These are phyloP conservation scores for Pogonocichla stellata DNA, from an alignment of 2,113 vertebrate species.

Conservation along the genomic window DNA sequence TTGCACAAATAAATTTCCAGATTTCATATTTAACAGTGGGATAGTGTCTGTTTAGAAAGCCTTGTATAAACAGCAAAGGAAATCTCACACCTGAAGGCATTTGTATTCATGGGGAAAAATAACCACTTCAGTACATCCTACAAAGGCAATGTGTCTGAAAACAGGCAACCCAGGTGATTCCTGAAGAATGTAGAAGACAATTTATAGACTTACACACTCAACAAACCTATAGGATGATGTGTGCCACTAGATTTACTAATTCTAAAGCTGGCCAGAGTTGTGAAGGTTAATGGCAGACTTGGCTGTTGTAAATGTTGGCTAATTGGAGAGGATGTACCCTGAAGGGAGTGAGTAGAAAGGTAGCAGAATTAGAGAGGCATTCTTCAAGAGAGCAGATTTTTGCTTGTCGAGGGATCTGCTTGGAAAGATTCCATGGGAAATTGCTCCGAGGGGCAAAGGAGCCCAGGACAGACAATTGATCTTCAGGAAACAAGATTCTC, in stretches of 20 bases:
- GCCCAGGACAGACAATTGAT: neutral
- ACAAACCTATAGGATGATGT: rapidly evolving
- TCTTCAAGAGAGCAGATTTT: neutral
- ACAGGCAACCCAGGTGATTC: neutral
- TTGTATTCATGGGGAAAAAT: neutral
- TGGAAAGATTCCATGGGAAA: neutral
- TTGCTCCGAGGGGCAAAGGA: neutral
- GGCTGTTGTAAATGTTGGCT: neutral
- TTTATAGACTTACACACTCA: neutral
- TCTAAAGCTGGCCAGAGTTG: neutral
- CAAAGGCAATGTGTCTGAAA: neutral
- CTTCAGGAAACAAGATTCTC: neutral
- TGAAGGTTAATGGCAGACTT: neutral
- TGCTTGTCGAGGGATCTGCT: neutral
- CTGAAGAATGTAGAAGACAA: neutral
- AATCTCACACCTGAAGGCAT: neutral
- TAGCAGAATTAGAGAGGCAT: neutral
- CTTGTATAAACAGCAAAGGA: neutral
- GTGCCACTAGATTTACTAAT: neutral
- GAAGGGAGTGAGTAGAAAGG: neutral
- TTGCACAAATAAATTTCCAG: neutral
- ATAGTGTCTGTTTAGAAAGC: neutral
- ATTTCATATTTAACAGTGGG: neutral
- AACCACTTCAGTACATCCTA: neutral
- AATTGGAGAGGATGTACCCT: neutral